Conservation (phyloP, 2,888 invertebrate genomes). For the Diarsia rubi region DNA sequence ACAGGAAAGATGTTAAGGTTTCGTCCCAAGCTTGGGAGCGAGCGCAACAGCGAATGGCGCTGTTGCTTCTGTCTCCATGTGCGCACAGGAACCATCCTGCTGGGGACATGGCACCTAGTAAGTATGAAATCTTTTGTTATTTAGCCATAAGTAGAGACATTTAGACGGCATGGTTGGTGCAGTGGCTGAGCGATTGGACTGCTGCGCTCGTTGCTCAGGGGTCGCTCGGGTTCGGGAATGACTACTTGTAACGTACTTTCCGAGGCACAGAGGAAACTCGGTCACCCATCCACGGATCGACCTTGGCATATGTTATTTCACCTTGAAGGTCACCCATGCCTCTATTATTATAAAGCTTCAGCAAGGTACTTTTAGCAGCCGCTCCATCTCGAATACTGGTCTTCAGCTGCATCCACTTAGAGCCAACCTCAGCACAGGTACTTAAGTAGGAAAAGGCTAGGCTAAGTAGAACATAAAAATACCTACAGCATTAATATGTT, state of each 20-base stretch:
- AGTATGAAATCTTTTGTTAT: slow-evolving; percentile 75
- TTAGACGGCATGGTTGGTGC: too few species aligned
- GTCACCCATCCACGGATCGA: background rate
- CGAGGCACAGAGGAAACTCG: background rate
- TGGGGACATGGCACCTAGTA: slow-evolving; percentile 96
- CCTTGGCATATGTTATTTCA: background rate
- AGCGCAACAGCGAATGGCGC: slow-evolving; percentile 94
- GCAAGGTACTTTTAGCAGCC: background rate
- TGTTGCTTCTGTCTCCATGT: slow-evolving; percentile 96
- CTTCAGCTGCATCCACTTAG: background rate
- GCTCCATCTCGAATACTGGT: background rate
- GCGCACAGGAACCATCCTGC: slow-evolving; percentile 94
- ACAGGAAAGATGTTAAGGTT: slow-evolving; percentile 90
- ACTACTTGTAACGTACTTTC: background rate
- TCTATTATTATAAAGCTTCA: background rate
- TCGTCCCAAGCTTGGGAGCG: slow-evolving; percentile 92
- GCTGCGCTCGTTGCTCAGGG: too few species aligned
- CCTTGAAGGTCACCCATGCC: background rate
- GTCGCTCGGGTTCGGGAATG: too few species aligned
- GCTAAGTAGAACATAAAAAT: background rate
- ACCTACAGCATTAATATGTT: background rate
- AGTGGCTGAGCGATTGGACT: too few species aligned
- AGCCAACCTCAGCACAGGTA: background rate
- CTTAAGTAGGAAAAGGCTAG: background rate
- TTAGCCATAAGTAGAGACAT: background rate